Evolutionary conservation across 2,113 vertebrate species (phyloP), one percentile per base, ranked within the genome.

Genomic region (Odocoileus virginianus): DNA sequence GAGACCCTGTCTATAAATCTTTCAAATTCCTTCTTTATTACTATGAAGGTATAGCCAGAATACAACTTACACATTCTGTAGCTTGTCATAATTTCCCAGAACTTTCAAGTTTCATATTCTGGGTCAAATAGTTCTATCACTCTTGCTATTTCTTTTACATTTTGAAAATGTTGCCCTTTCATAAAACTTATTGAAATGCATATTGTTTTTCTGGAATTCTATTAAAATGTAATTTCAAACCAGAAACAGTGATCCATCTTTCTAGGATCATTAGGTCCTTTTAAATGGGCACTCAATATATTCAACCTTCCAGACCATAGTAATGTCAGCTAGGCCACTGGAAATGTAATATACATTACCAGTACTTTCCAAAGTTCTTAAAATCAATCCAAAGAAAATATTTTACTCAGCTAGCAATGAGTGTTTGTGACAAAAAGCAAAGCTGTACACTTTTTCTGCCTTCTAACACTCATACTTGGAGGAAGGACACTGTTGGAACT

Each of bases 141-240:
- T 95, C n/a, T 95, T 94, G 6, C 12, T 89, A 78, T 64, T 82
- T 94, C 33, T 94, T 93, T 74, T 79, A 27, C 33, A 96, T 78
- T 78, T 85, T 82, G 30, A 95, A 95, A 93, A 58, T 64, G 19
- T 86, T 87, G 10, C 19, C 47, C 91, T 93, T 89, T 93, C 87
- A 40, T 61, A 19, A 93, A 95, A 88, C 5, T 76, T 96, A 89
- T 91, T 91, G 91, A 86, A 89, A 91, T 96, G 21, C 33, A 74
- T 86, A 78, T 74, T 60, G 7, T 84, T 97, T 95, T 89, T 95
- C 64, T 95, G 19, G 87, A 55, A 93, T 96, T 91, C 57, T 86
- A 93, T 91, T 96, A 95, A 91, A 97, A 91, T 95, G 36, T 55
- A 82, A 91, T 91, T 76, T 88, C 55, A 25, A n/a, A 81, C 83